Evolutionary conservation across 2,113 vertebrate species (phyloP).

Genomic region (Clinocottus analis): DNA sequence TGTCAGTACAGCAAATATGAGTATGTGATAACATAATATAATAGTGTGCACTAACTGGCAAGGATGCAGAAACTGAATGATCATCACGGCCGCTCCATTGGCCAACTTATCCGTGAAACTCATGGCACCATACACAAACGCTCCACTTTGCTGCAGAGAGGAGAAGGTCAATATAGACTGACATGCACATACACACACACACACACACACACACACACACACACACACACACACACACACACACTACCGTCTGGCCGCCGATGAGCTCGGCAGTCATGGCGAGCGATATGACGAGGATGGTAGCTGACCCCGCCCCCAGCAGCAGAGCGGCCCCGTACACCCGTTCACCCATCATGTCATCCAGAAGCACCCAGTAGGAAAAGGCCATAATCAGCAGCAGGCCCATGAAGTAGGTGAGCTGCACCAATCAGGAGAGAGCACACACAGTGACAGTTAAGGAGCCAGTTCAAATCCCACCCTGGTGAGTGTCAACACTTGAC

Average conservation of each 20-base stretch:
- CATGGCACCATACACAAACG: conserved; percentile 96
- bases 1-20: too few relatives aligned
- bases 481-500: too few relatives aligned
- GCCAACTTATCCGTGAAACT: conserved; percentile 96
- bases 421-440: neutral
- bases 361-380: neutral
- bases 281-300: conserved; percentile 1
- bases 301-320: conserved; percentile 2
- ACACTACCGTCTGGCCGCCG: conserved; percentile 85
- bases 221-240: neutral
- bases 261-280: neutral
- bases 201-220: neutral
- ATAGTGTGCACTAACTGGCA: conserved; percentile 87
- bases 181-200: neutral
- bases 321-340: neutral
- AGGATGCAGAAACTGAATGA: conserved; percentile 90
- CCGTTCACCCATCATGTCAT: neutral
- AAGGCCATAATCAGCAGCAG: conserved; percentile 1
- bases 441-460: too few relatives aligned
- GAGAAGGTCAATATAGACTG: neutral
- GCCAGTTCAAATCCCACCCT: neutral
- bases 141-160: conserved; percentile 88
- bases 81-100: conserved; percentile 92
- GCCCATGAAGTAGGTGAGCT: neutral
- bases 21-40: too few relatives aligned